These are phyloP conservation scores for Ochropleura plecta DNA, from an alignment of 2,888 invertebrate genomes.

Conservation along the genomic window DNA sequence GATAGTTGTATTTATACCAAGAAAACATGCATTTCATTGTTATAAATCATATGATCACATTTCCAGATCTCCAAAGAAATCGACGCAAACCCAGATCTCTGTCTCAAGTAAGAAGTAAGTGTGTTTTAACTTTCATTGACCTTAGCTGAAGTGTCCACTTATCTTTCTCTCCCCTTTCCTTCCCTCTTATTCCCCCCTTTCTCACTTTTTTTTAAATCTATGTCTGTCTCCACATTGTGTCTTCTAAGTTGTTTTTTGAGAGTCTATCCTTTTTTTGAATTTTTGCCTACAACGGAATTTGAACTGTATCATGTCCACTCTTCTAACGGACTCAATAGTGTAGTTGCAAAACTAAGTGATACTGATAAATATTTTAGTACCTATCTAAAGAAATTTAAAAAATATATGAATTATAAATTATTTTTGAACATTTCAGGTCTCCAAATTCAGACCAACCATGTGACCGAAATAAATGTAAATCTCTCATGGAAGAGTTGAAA, in stretches of 20 bases:
- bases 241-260: neutral
- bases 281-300: neutral
- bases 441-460: conserved; percentile 66
- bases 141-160: neutral
- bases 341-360: neutral
- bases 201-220: no score
- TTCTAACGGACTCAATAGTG: neutral
- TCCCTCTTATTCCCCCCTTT: no score
- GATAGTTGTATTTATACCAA: no score
- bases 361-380: neutral
- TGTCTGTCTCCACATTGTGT: neutral
- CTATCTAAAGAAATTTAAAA: no score
- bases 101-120: conserved; percentile 17
- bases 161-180: neutral
- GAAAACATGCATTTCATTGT: neutral
- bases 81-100: neutral
- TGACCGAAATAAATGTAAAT: conserved; percentile 80
- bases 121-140: neutral
- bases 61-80: conserved; percentile 16
- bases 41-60: neutral
- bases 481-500: conserved; percentile 79
- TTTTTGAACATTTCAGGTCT: conserved; percentile 47
- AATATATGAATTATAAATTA: neutral
- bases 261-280: neutral
- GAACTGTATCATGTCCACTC: neutral